Conservation (phyloP, 2,113 vertebrate genomes). For the Erinaceus europaeus region DNA sequence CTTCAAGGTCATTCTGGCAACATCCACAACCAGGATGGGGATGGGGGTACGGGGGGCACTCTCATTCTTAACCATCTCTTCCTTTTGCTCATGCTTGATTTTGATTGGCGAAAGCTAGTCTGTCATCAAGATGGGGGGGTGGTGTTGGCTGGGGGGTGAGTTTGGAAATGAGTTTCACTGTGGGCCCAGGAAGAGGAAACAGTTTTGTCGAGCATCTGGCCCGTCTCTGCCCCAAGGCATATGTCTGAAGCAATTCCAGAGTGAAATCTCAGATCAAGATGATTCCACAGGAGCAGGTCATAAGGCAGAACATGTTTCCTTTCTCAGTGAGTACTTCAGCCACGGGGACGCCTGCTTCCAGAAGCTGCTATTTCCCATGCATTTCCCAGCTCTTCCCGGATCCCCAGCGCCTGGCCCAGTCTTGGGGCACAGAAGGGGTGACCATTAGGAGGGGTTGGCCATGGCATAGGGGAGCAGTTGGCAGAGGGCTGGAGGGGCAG, state of each 20-base stretch:
- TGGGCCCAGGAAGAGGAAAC: conserved; percentile 15
- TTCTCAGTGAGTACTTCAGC: neutral
- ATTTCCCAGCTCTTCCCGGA: neutral
- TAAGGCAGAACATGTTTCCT: neutral
- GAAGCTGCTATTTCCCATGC: neutral
- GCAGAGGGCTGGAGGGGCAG: no score
- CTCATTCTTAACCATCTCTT: neutral
- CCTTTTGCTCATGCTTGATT: neutral
- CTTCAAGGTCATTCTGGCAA: neutral
- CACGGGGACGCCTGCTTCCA: neutral
- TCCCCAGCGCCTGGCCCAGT: no score
- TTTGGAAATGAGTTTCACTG: conserved; percentile 4
- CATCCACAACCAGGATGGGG: neutral
- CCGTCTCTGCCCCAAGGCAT: conserved; percentile 15
- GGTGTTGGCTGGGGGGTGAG: no score
- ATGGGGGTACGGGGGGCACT: neutral
- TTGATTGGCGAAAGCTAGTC: neutral
- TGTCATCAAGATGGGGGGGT: conserved; percentile 33
- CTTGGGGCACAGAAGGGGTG: neutral
- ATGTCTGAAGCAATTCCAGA: conserved; percentile 28
- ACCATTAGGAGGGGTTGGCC: no score
- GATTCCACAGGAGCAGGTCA: neutral
- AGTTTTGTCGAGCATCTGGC: conserved; percentile 13
- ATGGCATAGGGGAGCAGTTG: no score
- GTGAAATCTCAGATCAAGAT: conserved; percentile 25